Conservation (phyloP, 2,113 vertebrate genomes). For the Rutilus rutilus region DNA sequence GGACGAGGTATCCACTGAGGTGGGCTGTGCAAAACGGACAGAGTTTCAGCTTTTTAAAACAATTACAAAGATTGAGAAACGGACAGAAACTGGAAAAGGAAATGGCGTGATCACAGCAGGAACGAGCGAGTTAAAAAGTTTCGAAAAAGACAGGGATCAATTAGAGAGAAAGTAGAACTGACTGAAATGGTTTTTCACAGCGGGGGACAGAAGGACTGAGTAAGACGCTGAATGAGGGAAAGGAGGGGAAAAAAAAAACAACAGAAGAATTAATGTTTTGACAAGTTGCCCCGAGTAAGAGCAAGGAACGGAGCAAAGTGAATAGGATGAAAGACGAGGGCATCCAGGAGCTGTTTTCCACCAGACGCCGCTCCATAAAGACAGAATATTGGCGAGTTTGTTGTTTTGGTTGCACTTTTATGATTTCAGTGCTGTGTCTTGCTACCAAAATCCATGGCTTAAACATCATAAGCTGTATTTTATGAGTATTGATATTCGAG, state of each 20-base stretch:
- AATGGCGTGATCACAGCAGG: conserved; percentile 75
- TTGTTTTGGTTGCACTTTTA: not conserved
- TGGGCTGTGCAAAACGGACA: conserved; percentile 1
- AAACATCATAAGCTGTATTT: not conserved
- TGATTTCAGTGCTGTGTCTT: not conserved
- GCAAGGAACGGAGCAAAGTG: conserved; percentile 58
- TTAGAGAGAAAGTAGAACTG: conserved; percentile 75
- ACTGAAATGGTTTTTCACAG: conserved; percentile 77
- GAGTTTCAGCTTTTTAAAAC: not conserved
- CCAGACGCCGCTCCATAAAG: conserved; percentile 58
- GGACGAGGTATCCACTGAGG: conserved; percentile 28
- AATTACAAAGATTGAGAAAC: conserved; percentile 21
- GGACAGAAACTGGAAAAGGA: conserved; percentile 67
- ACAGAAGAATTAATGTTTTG: conserved; percentile 65
- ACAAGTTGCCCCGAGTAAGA: conserved; percentile 62
- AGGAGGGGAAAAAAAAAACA: conserved; percentile 52
- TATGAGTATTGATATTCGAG: not conserved
- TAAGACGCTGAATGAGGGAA: conserved; percentile 55
- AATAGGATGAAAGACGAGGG: conserved; percentile 44
- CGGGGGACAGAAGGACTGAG: conserved; percentile 53
- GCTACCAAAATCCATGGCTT: not conserved
- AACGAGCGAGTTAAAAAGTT: conserved; percentile 56
- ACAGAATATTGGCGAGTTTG: not conserved
- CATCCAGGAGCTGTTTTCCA: conserved; percentile 50
- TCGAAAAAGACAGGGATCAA: conserved; percentile 72